Base-by-base conservation (phyloP, 2,888 invertebrate species). In the Vanessa cardui region DNA sequence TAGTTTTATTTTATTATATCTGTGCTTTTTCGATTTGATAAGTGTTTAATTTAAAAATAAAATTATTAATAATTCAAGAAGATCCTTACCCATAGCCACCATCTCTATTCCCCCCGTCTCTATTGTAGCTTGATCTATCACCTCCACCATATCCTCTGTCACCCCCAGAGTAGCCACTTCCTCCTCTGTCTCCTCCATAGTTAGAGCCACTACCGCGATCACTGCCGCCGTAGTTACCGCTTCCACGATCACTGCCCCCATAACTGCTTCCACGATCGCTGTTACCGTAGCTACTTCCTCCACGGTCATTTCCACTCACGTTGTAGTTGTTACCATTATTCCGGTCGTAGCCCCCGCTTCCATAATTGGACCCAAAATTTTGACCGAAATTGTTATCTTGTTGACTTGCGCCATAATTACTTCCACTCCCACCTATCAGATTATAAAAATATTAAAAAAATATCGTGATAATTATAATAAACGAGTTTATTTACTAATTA, bases 71-170 rank as follows among this genome's bases (percentile, higher is more conserved):
- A 50, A 4, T 31, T n/a, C 21, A 63, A 73, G 31, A 31, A 59
- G 31, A 77, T 75, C 90, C 94, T 94, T 86, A 94, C 94, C 94
- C 94, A 87, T 88, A 94, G 83, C 93, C 94, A 64, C 92, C 88
- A 81, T 89, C 93, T 91, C 86, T 93, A 91, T 83, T 94, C 84
- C 90, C 94, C 82, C 94, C 93, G 85, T 94, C 94, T 87, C 94
- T 93, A 85, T 85, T 93, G 85, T 90, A 93, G 78, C 93, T 86
- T 70, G 91, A 83, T 70, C 93, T 80, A 78, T 92, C 90, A 68
- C 72, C 71, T 76, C 90, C 89, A 75, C 90, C 89, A 78, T 87
- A 89, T 70, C 91, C 88, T 58, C 72, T 54, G 60, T 72, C 73
- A 52, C 93, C 90, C 66, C 89, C 82, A 31, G 87, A 86, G 74